Percentiles rank a stretch among this genome's conserved stretches.
Conservation (phyloP, 2,113 vertebrate species). For the Bettongia penicillata region DNA sequence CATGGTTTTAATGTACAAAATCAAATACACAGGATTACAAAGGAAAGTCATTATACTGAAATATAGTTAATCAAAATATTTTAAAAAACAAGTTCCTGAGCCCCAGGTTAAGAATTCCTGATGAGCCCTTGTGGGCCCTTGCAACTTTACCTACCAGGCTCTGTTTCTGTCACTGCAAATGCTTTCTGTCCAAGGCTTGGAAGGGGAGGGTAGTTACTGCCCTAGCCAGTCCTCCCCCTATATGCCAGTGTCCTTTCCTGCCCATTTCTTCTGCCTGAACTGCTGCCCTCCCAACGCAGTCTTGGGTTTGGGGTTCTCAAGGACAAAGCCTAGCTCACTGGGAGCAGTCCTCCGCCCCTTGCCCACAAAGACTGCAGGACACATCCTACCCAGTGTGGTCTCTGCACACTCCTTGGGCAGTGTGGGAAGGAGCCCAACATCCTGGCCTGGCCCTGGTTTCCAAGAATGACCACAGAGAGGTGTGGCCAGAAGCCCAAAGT, state of each 20-base stretch:
- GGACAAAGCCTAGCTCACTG: background rate
- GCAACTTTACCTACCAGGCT: background rate
- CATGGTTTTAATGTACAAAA: background rate
- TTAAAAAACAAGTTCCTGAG: background rate
- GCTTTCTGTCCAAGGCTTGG: background rate
- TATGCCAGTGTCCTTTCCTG: background rate
- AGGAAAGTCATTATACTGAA: background rate
- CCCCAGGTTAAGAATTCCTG: background rate
- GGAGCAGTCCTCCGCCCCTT: background rate
- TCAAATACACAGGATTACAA: background rate
- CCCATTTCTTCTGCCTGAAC: background rate
- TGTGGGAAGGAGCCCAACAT: background rate
- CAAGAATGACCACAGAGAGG: background rate
- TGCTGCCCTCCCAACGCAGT: too few relatives aligned
- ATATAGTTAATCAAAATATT: background rate
- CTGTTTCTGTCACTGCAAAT: background rate
- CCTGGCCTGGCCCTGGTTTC: background rate
- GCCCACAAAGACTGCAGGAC: background rate
- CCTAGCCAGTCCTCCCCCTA: background rate
- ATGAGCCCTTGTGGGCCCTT: background rate
- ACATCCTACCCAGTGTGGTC: background rate
- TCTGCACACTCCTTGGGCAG: background rate
- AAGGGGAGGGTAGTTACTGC: background rate
- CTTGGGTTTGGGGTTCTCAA: background rate
- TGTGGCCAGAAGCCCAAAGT: background rate